Evolutionary conservation across 2,888 invertebrate genomes (phyloP).

Genomic region (Aelia acuminata): DNA sequence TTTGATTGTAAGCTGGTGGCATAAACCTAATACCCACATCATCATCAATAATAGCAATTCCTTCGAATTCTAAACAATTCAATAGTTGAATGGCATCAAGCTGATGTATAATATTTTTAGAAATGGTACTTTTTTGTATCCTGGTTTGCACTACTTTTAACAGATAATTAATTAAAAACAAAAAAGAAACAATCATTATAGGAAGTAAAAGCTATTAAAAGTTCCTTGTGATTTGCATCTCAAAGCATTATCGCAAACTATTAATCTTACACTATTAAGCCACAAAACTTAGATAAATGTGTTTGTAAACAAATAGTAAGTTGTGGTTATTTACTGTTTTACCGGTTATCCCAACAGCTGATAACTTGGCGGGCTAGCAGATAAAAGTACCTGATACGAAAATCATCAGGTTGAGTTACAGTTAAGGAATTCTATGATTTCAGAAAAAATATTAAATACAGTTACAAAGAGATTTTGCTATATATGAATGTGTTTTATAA

Average conservation of each 20-base stretch:
- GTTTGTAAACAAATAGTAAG: neutral
- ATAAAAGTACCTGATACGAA: conserved; percentile 20
- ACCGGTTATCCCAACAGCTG: conserved; percentile 22
- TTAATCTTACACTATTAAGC: neutral
- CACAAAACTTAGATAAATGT: conserved; percentile 18
- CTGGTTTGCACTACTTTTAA: neutral
- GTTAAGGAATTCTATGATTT: neutral
- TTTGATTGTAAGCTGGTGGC: conserved; percentile 84
- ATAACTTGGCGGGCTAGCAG: conserved; percentile 29
- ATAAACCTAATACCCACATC: conserved; percentile 72
- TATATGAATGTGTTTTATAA: neutral
- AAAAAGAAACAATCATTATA: conserved; percentile 56
- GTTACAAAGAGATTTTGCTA: too few species aligned
- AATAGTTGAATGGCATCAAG: neutral
- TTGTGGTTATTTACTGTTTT: neutral
- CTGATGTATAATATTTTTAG: neutral
- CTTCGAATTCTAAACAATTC: conserved; percentile 43
- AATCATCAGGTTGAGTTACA: neutral
- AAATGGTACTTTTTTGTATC: neutral
- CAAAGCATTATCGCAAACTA: neutral
- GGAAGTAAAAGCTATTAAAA: neutral
- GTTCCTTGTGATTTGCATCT: neutral
- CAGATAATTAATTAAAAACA: conserved; percentile 47
- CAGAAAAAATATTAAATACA: neutral
- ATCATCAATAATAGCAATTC: conserved; percentile 47